Evolutionary conservation across 2,888 invertebrate genomes (phyloP).

Genomic region (Eristalis tenax): DNA sequence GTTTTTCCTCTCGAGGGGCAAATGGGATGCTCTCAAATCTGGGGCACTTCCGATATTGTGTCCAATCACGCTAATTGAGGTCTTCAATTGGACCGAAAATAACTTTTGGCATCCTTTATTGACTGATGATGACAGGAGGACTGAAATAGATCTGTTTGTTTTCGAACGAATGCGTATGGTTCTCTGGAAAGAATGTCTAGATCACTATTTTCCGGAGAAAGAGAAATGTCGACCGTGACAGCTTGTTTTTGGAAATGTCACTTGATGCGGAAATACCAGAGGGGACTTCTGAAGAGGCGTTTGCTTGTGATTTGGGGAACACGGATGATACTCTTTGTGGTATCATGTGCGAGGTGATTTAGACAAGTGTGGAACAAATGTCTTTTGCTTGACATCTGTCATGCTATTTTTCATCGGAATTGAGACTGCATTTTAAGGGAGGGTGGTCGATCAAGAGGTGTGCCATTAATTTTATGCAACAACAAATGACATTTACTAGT

Average conservation of each 20-base stretch:
- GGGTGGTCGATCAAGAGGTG: background rate
- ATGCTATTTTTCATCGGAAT: background rate
- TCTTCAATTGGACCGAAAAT: background rate
- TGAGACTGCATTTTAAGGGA: background rate
- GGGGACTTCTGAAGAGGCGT: background rate
- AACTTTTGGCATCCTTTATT: background rate
- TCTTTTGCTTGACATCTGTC: background rate
- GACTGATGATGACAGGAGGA: background rate
- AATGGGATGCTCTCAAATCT: constrained; percentile 31
- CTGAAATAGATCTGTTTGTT: background rate
- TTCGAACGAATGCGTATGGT: background rate
- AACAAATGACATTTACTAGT: background rate
- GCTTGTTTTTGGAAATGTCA: background rate
- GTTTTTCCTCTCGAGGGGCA: no score
- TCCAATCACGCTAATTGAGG: constrained; percentile 29
- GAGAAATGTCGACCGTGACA: background rate
- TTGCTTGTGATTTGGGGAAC: background rate
- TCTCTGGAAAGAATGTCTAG: background rate
- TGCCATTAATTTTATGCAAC: background rate
- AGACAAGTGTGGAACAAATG: background rate
- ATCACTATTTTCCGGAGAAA: background rate
- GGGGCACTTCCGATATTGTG: constrained; percentile 40
- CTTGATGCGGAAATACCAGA: background rate
- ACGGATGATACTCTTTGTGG: background rate
- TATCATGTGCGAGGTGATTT: background rate